Percentiles rank a stretch among this genome's conserved stretches.
phyloP scores from a whole-genome alignment of 2,797 vertebrate genomes.

The Prunella strophiata region DNA sequence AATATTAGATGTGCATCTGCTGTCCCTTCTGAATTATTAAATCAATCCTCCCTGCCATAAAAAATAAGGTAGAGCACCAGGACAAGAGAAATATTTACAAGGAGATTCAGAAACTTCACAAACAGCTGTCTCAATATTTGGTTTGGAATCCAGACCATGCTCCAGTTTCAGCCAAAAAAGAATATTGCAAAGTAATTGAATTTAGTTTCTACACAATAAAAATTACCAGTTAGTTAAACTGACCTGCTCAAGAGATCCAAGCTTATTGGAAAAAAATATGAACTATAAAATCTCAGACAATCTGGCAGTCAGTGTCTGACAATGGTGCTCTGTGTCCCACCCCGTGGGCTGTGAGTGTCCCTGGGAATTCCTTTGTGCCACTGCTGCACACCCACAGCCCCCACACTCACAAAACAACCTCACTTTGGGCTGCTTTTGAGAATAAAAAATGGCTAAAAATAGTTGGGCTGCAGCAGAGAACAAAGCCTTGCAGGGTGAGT shows the following conservation, averaged over 20 bases:
- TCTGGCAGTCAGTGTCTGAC: not conserved
- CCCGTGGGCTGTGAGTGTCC: not conserved
- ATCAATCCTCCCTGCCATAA: not conserved
- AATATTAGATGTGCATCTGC: not conserved
- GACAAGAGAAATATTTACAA: slow-evolving; percentile 2
- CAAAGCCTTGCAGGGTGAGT: not conserved
- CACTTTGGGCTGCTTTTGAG: not conserved
- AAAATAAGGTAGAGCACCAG: not conserved
- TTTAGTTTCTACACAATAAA: not conserved
- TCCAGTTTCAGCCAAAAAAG: not conserved
- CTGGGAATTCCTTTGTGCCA: slow-evolving; percentile 13
- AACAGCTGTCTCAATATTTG: slow-evolving; percentile 52
- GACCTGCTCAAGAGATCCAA: not conserved
- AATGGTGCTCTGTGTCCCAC: slow-evolving; percentile 4
- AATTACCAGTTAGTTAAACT: not conserved
- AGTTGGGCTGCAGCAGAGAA: not conserved
- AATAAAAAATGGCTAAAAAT: not conserved
- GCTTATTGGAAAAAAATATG: not conserved
- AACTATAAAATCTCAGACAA: not conserved
- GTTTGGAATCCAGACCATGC: slow-evolving; percentile 7
- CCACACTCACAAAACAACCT: not conserved
- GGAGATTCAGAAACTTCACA: not conserved
- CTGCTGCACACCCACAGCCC: slow-evolving; percentile 35
- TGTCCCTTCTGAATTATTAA: not conserved
- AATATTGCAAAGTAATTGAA: not conserved